Conservation (phyloP, 2,888 invertebrate species). For the Aelia acuminata region DNA sequence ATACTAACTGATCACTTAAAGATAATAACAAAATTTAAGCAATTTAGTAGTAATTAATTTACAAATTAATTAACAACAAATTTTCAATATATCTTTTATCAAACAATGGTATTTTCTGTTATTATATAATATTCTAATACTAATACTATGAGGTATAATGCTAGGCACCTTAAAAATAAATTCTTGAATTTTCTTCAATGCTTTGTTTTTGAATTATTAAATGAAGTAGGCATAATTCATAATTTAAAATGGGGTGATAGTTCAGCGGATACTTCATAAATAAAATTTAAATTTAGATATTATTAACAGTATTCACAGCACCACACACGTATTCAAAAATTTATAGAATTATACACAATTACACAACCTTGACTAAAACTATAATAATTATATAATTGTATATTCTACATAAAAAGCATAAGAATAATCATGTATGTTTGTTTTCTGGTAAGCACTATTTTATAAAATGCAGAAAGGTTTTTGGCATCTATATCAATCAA, state of each 20-base stretch:
- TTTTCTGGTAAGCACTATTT: background rate
- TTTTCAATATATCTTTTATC: slow-evolving; percentile 1
- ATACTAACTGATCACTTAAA: no score
- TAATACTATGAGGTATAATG: slow-evolving; percentile 15
- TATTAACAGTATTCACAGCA: background rate
- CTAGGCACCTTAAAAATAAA: background rate
- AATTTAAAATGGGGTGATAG: background rate
- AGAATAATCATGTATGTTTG: background rate
- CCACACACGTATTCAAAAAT: background rate
- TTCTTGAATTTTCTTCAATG: background rate
- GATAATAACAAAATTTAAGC: background rate
- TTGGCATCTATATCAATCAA: slow-evolving; percentile 29
- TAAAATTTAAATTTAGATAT: background rate
- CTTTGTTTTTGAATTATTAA: background rate
- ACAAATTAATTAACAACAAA: background rate
- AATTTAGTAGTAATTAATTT: background rate
- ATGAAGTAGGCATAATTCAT: background rate
- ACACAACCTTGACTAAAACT: slow-evolving; percentile 25
- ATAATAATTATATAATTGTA: slow-evolving; percentile 20
- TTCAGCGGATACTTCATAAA: background rate
- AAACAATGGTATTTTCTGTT: background rate
- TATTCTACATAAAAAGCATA: slow-evolving; percentile 35
- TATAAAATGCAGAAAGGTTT: background rate
- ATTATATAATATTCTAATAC: background rate
- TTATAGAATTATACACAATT: background rate